phyloP scores from a whole-genome alignment of 2,797 vertebrate species.

The Rhinatrema bivittatum region DNA sequence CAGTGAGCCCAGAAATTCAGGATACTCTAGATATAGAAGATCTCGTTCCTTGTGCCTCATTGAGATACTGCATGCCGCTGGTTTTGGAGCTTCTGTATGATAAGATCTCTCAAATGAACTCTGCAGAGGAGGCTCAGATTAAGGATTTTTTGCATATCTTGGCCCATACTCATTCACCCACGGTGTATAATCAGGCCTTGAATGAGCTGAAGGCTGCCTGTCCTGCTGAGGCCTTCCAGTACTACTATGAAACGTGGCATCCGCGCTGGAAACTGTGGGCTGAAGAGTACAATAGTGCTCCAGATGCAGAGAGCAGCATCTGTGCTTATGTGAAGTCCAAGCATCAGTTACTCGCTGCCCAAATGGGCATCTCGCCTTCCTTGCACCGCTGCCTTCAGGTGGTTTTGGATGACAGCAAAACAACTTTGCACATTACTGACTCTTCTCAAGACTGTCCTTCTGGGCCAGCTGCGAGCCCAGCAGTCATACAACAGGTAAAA shows the following conservation, averaged over 20 bases:
- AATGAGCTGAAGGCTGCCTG: constrained; percentile 7
- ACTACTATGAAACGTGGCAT: constrained; percentile 8
- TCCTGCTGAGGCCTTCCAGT: constrained; percentile 1
- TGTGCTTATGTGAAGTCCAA: constrained; percentile 2
- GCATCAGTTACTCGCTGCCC: not conserved
- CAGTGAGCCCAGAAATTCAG: constrained; percentile 1
- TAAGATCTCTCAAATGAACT: not conserved
- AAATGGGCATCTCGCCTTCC: not conserved
- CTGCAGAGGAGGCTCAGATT: constrained; percentile 4
- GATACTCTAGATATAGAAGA: not conserved
- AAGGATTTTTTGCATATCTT: constrained; percentile 15
- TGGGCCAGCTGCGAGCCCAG: too few species aligned
- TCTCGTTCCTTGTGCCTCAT: not conserved
- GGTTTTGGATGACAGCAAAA: not conserved
- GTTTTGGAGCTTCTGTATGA: constrained; percentile 6
- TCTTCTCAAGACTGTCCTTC: too few species aligned
- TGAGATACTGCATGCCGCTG: constrained; percentile 12
- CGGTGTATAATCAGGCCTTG: constrained; percentile 11
- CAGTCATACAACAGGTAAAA: too few species aligned
- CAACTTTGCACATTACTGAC: not conserved
- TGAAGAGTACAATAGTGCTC: constrained; percentile 11
- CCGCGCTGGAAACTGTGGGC: constrained; percentile 13
- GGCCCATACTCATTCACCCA: constrained; percentile 11
- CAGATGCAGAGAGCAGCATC: constrained; percentile 6
- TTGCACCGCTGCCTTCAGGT: constrained; percentile 13